Base-by-base conservation (phyloP, 2,797 vertebrate genomes). In the Galagoides demidoff region DNA sequence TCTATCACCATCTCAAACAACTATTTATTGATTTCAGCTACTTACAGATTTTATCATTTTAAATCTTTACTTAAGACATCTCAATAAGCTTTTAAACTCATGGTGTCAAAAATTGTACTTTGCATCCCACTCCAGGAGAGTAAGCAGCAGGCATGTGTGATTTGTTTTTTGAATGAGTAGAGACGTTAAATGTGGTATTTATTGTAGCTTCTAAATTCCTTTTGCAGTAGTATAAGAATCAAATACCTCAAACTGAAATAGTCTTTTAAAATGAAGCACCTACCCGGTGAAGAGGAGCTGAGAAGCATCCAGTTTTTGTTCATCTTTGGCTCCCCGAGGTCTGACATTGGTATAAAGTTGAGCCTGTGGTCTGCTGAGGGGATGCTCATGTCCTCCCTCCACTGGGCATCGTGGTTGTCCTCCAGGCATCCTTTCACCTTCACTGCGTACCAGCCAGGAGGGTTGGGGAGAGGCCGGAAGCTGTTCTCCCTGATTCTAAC, bases 181-280 rank as follows among this genome's bases (percentile, higher is more conserved):
- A 89, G 6, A 59, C 73, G 79, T 84, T 64, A 63, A 73, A 85
- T 7, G 16, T 68, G 27, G 17, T 57, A 49, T 90, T 90, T 39
- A 64, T 85, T 81, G 25, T 17, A 74, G 39, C 49, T 90, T 93
- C n/a, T 86, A 70, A 90, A 70, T 76, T 93, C 23, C 52, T 76
- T 93, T 93, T 90, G 25, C 86, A 68, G 78, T 59, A 76, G 25
- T 71, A 64, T 66, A 73, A 76, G 52, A 86, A 68, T 86, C 29
- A 95, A 84, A 73, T 57, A 59, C 66, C 22, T 34, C 61, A 93
- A 86, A 74, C 25, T 7, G 19, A 85, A 90, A 73, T 43, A 19
- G 34, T 64, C 17, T 79, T 85, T 66, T 57, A 85, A 95, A 92
- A 89, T 39, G 31, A 85, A 74, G 55, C 45, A 17, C 23, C 37